phyloP scores from a whole-genome alignment of 2,888 invertebrate genomes.

The Eilema griseolum region DNA sequence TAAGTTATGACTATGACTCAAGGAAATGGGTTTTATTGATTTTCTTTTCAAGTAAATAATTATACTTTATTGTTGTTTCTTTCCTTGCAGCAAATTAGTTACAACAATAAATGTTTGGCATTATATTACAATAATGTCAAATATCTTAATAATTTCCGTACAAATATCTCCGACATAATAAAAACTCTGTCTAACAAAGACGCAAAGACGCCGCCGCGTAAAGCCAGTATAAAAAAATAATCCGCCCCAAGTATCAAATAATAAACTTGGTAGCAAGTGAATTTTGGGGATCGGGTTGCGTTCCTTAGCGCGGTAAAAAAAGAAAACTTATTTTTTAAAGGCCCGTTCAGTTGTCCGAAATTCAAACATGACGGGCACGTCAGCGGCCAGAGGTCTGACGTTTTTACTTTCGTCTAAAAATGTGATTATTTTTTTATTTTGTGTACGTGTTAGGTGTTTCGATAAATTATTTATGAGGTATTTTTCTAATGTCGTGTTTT shows the following conservation, averaged over 20 bases:
- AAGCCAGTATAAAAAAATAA: constrained; percentile 72
- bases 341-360: constrained; percentile 72
- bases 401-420: constrained; percentile 70
- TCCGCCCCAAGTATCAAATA: constrained; percentile 83
- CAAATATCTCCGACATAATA: constrained; percentile 73
- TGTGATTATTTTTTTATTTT: constrained; percentile 30
- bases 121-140: constrained; percentile 48
- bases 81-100: not conserved
- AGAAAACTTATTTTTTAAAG: constrained; percentile 62
- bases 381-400: constrained; percentile 72
- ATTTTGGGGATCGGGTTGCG: constrained; percentile 84
- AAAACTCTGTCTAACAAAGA: constrained; percentile 70
- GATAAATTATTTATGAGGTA: constrained; percentile 38
- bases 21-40: too few relatives aligned
- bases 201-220: constrained; percentile 78
- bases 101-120: constrained; percentile 12
- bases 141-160: constrained; percentile 61
- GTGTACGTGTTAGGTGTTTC: constrained; percentile 33
- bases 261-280: constrained; percentile 87
- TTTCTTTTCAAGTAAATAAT: too few relatives aligned
- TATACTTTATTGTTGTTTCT: too few relatives aligned
- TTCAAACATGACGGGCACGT: constrained; percentile 81
- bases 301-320: constrained; percentile 69
- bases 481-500: not conserved
- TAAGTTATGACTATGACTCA: too few relatives aligned